Percentiles rank a stretch among this genome's conserved stretches.
Evolutionary conservation across 2,888 invertebrate genomes (phyloP).

Genomic region (Neoaliturus tenellus): DNA sequence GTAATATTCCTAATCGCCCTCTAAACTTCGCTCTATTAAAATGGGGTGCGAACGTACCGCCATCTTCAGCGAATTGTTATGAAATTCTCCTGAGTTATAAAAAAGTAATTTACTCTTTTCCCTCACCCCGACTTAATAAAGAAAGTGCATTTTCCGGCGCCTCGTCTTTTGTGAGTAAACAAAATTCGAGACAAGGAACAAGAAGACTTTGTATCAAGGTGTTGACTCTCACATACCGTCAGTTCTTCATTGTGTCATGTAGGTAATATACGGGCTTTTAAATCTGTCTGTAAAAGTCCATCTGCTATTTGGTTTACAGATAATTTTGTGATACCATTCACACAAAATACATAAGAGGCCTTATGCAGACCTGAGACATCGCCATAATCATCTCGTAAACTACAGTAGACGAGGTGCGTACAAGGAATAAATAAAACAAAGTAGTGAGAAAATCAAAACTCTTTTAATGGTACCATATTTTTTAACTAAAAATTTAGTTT

Average conservation of each 20-base stretch:
- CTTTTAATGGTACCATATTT: too few species aligned
- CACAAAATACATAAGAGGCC: too few species aligned
- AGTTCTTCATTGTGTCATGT: background rate
- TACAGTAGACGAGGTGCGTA: too few species aligned
- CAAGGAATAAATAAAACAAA: too few species aligned
- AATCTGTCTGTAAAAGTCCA: too few species aligned
- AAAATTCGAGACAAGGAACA: background rate
- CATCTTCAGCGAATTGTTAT: constrained; percentile 34
- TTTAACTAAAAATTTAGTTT: too few species aligned
- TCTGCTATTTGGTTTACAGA: too few species aligned
- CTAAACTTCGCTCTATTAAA: constrained; percentile 11
- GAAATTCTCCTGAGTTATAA: constrained; percentile 29
- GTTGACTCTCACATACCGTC: background rate
- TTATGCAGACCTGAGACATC: too few species aligned
- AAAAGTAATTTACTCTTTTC: constrained; percentile 26
- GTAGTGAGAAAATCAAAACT: too few species aligned
- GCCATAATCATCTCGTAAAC: too few species aligned
- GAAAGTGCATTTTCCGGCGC: constrained; percentile 32
- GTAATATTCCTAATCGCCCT: background rate
- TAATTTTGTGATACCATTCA: too few species aligned
- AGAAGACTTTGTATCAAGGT: background rate
- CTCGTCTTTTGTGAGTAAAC: background rate
- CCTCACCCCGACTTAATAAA: constrained; percentile 25
- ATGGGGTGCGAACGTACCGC: constrained; percentile 5
- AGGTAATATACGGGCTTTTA: too few species aligned